These are phyloP conservation scores for Amazonetta brasiliensis DNA, from an alignment of 2,797 vertebrate genomes.

Conservation along the genomic window DNA sequence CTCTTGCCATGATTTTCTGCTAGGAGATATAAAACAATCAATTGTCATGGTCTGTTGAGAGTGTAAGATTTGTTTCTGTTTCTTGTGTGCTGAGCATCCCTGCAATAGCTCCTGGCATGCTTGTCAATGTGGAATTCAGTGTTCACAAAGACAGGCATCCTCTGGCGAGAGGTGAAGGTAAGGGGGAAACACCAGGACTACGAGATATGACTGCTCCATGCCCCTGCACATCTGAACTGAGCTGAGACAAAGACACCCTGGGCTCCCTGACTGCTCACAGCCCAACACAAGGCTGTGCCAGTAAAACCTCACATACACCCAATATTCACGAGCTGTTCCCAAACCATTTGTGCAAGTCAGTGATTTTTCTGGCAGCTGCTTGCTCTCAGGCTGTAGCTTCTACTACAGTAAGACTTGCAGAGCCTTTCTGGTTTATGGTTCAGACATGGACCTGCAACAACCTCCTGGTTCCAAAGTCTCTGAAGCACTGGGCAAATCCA, in stretches of 20 bases:
- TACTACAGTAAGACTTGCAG: not conserved
- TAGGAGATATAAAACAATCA: not conserved
- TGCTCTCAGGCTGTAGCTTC: not conserved
- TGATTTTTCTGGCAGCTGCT: not conserved
- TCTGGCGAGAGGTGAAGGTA: not conserved
- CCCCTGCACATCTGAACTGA: not conserved
- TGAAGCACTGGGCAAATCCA: not conserved
- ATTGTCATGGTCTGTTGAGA: not conserved
- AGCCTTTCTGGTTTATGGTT: not conserved
- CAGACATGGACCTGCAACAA: not conserved
- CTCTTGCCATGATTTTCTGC: not conserved
- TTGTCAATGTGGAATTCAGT: rapidly evolving
- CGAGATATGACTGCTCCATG: too few relatives aligned
- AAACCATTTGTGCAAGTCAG: not conserved
- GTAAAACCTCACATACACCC: not conserved
- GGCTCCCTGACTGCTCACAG: not conserved
- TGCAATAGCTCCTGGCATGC: not conserved
- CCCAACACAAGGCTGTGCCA: rapidly evolving
- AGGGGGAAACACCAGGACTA: not conserved
- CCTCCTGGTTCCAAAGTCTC: not conserved
- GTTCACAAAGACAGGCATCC: rapidly evolving
- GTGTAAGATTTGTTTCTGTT: not conserved
- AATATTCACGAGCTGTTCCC: not conserved
- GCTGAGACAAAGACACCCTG: not conserved
- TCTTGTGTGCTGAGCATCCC: not conserved